Base-by-base conservation (phyloP, 2,797 vertebrate genomes). In the Myotis vivesi region DNA sequence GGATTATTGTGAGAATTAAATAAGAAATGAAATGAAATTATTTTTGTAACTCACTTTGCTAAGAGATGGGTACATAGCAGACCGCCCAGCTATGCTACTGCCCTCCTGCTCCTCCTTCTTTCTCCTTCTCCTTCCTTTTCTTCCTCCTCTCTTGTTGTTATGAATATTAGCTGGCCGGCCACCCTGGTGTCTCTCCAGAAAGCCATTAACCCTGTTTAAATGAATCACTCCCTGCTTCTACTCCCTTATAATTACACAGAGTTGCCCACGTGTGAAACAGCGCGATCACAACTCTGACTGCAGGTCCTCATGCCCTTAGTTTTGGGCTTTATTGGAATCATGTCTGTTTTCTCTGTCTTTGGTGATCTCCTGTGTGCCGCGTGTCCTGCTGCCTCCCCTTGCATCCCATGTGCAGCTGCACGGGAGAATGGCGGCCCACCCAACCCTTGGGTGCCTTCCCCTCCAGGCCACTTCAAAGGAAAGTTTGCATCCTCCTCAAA, bases 111-210 rank as follows among this genome's bases (percentile, higher is more conserved):
- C 17, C 33, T 1, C 28, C 6, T 19, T 2, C 28, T 53, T 55
- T 66, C 72, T 51, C 36, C 36, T 71, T 2, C 38, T 72, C 13
- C 22, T 36, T 28, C 20, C 15, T 46, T 1, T 5, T 33, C 25
- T 25, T 55, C 9, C 25, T 38, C 22, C 7, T 38, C 7, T 23
- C 23, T 17, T 44, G 1, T 22, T 33, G 3, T 46, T 62, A 20
- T 75, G 13, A 33, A 44, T 77, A n/a, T 38, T 66, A 53, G 82
- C 38, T n/a, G 51, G 38, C 25, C n/a, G 87, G 53, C 30, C 22
- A 88, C 46, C 11, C 38, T 20, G 36, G 11, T 62, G 33, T 87
- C 89, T 77, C 28, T 73, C 80, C 69, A 66, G 73, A 86, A 91
- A 82, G 64, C 51, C 28, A n/a, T 44, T 80, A 8, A 68, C 30